Evolutionary conservation across 2,888 invertebrate genomes (phyloP).

Genomic region (Epistrophe grossulariae): DNA sequence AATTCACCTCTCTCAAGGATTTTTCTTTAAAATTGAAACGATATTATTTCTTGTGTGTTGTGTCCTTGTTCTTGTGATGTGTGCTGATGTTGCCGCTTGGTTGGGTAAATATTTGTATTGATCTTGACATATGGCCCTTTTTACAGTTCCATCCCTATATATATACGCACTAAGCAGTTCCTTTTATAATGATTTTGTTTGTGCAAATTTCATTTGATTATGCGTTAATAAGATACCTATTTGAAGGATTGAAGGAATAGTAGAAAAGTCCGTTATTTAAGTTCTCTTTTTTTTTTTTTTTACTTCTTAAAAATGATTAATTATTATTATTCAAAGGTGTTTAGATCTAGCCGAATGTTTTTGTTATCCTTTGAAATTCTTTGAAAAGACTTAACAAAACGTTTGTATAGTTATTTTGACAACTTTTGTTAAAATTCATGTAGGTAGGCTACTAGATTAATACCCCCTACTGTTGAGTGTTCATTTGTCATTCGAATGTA

Average conservation of each 20-base stretch:
- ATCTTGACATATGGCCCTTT: slow-evolving; percentile 76
- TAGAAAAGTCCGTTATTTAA: slow-evolving; percentile 26
- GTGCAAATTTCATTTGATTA: slow-evolving; percentile 77
- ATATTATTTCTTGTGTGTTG: slow-evolving; percentile 28
- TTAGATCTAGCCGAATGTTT: slow-evolving; percentile 68
- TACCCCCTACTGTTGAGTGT: slow-evolving; percentile 57
- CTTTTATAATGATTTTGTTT: slow-evolving; percentile 74
- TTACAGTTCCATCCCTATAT: not conserved
- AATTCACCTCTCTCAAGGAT: slow-evolving; percentile 38
- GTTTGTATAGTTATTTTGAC: slow-evolving; percentile 67
- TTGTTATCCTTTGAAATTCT: slow-evolving; percentile 51
- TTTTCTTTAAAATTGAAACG: slow-evolving; percentile 18
- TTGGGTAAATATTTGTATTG: slow-evolving; percentile 78
- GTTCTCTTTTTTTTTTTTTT: not conserved
- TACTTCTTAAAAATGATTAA: slow-evolving; percentile 59
- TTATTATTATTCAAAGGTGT: slow-evolving; percentile 35
- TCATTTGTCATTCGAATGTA: slow-evolving; percentile 66
- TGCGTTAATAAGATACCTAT: slow-evolving; percentile 70
- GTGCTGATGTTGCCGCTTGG: slow-evolving; percentile 52
- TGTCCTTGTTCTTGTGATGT: not conserved
- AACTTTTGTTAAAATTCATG: slow-evolving; percentile 21
- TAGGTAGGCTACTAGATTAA: not conserved
- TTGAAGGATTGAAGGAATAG: slow-evolving; percentile 59
- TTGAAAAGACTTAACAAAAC: slow-evolving; percentile 38
- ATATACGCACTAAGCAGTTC: not conserved